Evolutionary conservation across 2,888 invertebrate species (phyloP).

Genomic region (Sclerodermus sp.): DNA sequence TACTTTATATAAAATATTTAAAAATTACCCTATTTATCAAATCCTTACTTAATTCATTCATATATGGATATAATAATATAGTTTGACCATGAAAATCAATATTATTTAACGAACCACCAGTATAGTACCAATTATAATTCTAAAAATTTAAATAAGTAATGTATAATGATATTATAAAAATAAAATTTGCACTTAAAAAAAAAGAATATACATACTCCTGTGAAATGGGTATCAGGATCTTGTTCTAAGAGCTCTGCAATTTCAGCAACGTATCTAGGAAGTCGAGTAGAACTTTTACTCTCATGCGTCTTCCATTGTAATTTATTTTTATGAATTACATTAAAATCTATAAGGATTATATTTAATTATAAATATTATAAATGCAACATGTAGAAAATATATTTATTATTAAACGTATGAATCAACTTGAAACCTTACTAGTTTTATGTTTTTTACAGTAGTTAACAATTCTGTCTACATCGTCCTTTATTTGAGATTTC

Average conservation of each 20-base stretch:
- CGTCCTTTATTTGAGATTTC: constrained; percentile 39
- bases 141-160: constrained; percentile 19
- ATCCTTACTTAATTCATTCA: constrained; percentile 42
- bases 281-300: constrained; percentile 13
- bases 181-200: background rate
- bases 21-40: background rate
- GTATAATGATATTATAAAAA: background rate
- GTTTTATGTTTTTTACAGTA: constrained; percentile 33
- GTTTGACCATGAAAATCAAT: constrained; percentile 27
- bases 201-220: constrained; percentile 36
- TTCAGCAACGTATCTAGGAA: constrained; percentile 45
- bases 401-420: background rate
- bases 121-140: constrained; percentile 53
- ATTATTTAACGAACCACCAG: constrained; percentile 44
- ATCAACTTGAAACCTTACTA: constrained; percentile 19
- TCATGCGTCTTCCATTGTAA: constrained; percentile 25
- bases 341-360: constrained; percentile 26
- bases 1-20: background rate
- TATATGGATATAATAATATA: constrained; percentile 48
- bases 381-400: background rate
- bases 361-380: constrained; percentile 2
- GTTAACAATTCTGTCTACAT: constrained; percentile 36
- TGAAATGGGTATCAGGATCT: constrained; percentile 52
- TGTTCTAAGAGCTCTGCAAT: constrained; percentile 43
- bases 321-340: constrained; percentile 24